Evolutionary conservation across 2,797 vertebrate species (phyloP), one percentile per base, ranked within the genome.

Genomic region (Chloroceryle amazona): DNA sequence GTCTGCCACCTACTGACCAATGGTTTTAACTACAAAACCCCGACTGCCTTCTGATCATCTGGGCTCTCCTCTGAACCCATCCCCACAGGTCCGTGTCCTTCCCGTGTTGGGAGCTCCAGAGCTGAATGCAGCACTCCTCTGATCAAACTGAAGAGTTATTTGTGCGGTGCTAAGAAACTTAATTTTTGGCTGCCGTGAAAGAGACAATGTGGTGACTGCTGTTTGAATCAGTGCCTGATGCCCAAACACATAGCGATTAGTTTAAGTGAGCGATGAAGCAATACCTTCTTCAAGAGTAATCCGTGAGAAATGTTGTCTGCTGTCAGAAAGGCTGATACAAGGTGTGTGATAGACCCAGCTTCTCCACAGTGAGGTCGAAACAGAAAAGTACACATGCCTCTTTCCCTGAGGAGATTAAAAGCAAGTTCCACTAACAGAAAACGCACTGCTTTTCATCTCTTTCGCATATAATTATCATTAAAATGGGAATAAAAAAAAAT

Each of bases 291-390:
- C 55, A 99, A 98, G 96, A 99, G 99, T 93, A 99, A 98, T 86
- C 99, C 99, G 0, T 99, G 99, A 49, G 99, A 99, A 97, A 99
- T 99, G 97, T 99, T 99, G 98, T 99, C 99, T 1, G 99, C 99
- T 8, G 99, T 99, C 41, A 99, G 98, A 96, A 99, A 99, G 94
- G 99, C 99, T 4, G 99, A 99, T 44, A 99, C 99, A 83, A 99
- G 98, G 94, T 99, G 99, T 20, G 99, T 99, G 98, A 99, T 99
- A 96, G 99, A 99, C 44, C 99, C 99, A 1, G 99, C 99, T 97
- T 99, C 99, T 19, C 99, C 99, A 68, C 99, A 99, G 97, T 99
- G 99, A 54, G 99, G 99, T 55, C 99, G 98, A 84, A 99, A 99
- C 88, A 99, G 98, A 93, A 99, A 99, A 3, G 99, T 99, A 98